A percentile compares a stretch with the other conserved stretches of the same genome.
Conservation (phyloP, 2,888 invertebrate species). For the Graphium colonna region DNA sequence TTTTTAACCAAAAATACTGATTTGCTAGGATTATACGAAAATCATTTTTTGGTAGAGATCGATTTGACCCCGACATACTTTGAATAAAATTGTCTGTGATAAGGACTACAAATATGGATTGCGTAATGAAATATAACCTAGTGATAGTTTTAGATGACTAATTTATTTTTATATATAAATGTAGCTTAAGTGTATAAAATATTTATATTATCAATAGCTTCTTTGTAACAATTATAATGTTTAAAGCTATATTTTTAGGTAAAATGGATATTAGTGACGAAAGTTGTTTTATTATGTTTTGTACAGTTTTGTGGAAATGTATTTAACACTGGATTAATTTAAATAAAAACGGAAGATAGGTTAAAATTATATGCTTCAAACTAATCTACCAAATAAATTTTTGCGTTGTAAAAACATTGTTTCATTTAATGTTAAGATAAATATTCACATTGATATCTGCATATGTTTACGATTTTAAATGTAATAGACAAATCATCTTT, state of each 20-base stretch:
- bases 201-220: not conserved
- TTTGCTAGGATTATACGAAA: not conserved
- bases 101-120: conserved; percentile 48
- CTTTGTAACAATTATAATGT: conserved; percentile 8
- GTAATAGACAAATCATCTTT: no score
- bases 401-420: not conserved
- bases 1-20: no score
- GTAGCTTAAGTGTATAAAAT: not conserved
- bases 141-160: not conserved
- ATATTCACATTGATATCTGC: not conserved
- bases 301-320: conserved; percentile 4
- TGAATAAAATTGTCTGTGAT: conserved; percentile 61
- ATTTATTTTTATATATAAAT: conserved; percentile 19
- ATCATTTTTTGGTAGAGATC: not conserved
- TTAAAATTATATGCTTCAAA: conserved; percentile 14
- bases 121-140: conserved; percentile 7
- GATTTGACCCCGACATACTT: conserved; percentile 20
- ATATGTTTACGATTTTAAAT: no score
- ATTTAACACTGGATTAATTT: conserved; percentile 7
- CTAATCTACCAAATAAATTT: conserved; percentile 24
- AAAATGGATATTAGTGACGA: conserved; percentile 1
- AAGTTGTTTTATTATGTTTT: conserved; percentile 6
- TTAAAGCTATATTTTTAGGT: conserved; percentile 2
- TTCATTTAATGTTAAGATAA: not conserved
- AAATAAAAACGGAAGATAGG: not conserved